Percentiles rank a stretch among this genome's conserved stretches.
Evolutionary conservation across 2,888 invertebrate genomes (phyloP).

Genomic region (Hedychridium roseum): DNA sequence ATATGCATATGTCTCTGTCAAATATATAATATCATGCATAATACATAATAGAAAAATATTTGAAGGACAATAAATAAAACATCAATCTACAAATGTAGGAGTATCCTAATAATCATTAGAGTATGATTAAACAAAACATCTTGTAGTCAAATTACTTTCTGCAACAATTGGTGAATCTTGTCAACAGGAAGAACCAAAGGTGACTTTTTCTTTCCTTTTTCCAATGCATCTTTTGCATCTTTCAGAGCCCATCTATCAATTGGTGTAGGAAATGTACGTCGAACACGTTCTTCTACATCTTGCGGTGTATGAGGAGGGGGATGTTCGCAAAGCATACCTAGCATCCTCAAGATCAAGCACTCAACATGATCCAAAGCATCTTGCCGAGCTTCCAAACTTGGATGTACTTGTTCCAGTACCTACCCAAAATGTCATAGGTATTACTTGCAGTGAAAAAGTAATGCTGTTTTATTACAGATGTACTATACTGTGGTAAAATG

Average conservation of each 20-base stretch:
- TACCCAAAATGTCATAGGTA: constrained; percentile 59
- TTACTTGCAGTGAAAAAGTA: no score
- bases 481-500: no score
- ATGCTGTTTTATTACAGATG: no score
- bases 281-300: constrained; percentile 94
- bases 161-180: constrained; percentile 86
- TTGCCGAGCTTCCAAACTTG: constrained; percentile 83
- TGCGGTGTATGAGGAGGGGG: constrained; percentile 81
- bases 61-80: no score
- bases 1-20: no score
- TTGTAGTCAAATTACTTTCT: constrained; percentile 71
- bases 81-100: no score
- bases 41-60: no score
- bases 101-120: no score
- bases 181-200: constrained; percentile 82
- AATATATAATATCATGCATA: no score
- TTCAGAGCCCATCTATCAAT: constrained; percentile 92
- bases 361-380: constrained; percentile 94
- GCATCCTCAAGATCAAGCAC: constrained; percentile 84
- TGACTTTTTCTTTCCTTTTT: constrained; percentile 80
- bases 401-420: constrained; percentile 92
- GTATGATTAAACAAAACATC: no score
- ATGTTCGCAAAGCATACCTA: constrained; percentile 87
- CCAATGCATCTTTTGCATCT: constrained; percentile 86
- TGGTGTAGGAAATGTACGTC: constrained; percentile 92